Conservation (phyloP, 1,140 invertebrate species). For the Lasaia peninsularis region DNA sequence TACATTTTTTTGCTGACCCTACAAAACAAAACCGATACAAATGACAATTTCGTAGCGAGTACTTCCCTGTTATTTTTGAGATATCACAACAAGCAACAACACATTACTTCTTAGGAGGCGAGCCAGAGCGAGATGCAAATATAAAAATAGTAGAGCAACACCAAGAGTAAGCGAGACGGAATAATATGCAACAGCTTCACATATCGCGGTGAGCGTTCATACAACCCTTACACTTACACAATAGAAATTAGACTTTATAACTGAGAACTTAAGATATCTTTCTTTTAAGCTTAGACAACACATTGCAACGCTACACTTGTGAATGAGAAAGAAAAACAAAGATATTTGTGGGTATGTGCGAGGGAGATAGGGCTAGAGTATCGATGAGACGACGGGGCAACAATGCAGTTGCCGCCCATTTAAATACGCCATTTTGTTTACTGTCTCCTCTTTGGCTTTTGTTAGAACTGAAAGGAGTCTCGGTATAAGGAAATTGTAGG, state of each 20-base stretch:
- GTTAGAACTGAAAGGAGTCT: slow-evolving; percentile 53
- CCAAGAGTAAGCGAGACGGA: slow-evolving; percentile 46
- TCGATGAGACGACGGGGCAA: slow-evolving; percentile 49
- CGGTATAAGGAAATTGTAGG: slow-evolving; percentile 66
- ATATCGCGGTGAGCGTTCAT: slow-evolving; percentile 40
- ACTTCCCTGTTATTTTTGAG: slow-evolving; percentile 77
- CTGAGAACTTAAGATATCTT: slow-evolving; percentile 28
- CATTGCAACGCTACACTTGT: slow-evolving; percentile 41
- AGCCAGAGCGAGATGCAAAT: slow-evolving; percentile 49
- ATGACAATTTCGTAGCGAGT: slow-evolving; percentile 75
- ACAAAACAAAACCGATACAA: slow-evolving; percentile 68
- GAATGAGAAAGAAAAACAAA: slow-evolving; percentile 60
- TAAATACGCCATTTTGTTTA: slow-evolving; percentile 76
- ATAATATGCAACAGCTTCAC: slow-evolving; percentile 64
- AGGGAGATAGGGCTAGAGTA: slow-evolving; percentile 44
- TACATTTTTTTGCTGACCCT: slow-evolving; percentile 46
- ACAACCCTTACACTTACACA: slow-evolving; percentile 16
- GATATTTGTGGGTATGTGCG: slow-evolving; percentile 45
- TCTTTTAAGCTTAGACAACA: slow-evolving; percentile 24
- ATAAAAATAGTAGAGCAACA: slow-evolving; percentile 52
- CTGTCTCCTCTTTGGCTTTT: slow-evolving; percentile 54
- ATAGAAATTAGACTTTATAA: slow-evolving; percentile 30
- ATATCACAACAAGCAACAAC: slow-evolving; percentile 77
- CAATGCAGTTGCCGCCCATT: slow-evolving; percentile 74
- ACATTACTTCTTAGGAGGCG: slow-evolving; percentile 71